Conservation (phyloP, 1,140 invertebrate species). For the Doryteuthis pealeii region DNA sequence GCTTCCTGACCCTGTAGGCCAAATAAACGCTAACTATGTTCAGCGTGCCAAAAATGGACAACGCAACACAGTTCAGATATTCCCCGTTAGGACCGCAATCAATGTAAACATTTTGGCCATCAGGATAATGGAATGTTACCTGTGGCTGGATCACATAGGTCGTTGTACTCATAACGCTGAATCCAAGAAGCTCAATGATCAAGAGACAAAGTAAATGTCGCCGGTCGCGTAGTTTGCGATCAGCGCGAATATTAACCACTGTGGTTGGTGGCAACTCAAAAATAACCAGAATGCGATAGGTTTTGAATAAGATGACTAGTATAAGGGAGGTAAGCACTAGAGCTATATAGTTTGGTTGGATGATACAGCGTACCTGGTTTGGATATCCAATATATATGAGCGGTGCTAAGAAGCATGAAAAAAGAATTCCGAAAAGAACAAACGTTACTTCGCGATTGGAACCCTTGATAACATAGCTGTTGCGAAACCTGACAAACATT, state of each 20-base stretch:
- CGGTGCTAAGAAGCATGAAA: not conserved
- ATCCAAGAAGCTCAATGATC: not conserved
- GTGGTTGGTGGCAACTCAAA: not conserved
- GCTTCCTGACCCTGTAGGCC: not conserved
- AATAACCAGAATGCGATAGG: not conserved
- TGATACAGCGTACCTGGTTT: not conserved
- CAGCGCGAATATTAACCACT: not conserved
- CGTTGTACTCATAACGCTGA: not conserved
- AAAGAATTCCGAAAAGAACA: not conserved
- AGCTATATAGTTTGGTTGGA: not conserved
- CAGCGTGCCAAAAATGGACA: not conserved
- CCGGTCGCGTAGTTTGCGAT: not conserved
- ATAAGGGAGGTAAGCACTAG: not conserved
- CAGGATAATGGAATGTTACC: not conserved
- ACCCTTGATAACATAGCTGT: not conserved
- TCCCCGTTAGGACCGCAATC: not conserved
- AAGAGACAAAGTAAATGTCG: not conserved
- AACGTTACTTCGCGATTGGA: not conserved
- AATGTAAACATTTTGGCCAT: not conserved
- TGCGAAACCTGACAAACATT: not conserved
- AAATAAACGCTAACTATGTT: not conserved
- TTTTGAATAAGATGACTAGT: not conserved
- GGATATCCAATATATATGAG: not conserved
- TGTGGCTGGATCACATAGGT: not conserved
- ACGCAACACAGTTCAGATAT: not conserved